These are phyloP conservation scores for Macaria notata DNA, from an alignment of 2,888 invertebrate species.

Conservation along the genomic window DNA sequence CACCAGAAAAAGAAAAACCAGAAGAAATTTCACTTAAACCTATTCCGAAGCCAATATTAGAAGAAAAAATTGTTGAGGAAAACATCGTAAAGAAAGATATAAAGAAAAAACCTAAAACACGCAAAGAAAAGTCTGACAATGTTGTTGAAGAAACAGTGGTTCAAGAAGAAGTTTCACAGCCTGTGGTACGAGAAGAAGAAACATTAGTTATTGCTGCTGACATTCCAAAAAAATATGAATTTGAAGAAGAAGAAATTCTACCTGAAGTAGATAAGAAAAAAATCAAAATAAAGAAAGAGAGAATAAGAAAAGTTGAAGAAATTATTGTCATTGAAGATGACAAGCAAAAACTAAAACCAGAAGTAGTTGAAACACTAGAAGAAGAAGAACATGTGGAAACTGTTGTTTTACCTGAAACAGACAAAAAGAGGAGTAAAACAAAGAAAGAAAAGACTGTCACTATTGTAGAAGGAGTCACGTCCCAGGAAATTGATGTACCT, in stretches of 20 bases:
- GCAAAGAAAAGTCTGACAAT: background rate
- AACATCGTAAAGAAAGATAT: background rate
- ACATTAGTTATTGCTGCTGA: background rate
- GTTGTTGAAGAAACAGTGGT: background rate
- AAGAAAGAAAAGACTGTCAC: too few species aligned
- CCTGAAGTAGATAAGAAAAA: background rate
- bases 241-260: background rate
- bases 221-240: too few species aligned
- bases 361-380: too few species aligned
- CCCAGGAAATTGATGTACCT: background rate
- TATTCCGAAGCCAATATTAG: conserved; percentile 43
- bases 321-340: too few species aligned
- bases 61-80: conserved; percentile 42
- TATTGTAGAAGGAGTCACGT: too few species aligned
- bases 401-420: too few species aligned
- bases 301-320: too few species aligned
- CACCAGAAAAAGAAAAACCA: conserved; percentile 72
- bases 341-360: too few species aligned
- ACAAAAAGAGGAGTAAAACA: too few species aligned
- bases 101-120: background rate
- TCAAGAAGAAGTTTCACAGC: background rate
- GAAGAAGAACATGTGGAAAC: too few species aligned
- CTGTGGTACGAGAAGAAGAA: background rate
- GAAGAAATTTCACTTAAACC: conserved; percentile 68
- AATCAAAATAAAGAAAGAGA: background rate